A percentile compares a stretch with the other conserved stretches of the same genome.
phyloP scores from a whole-genome alignment of 1,140 invertebrate species.

The Drosophila tropicalis region DNA sequence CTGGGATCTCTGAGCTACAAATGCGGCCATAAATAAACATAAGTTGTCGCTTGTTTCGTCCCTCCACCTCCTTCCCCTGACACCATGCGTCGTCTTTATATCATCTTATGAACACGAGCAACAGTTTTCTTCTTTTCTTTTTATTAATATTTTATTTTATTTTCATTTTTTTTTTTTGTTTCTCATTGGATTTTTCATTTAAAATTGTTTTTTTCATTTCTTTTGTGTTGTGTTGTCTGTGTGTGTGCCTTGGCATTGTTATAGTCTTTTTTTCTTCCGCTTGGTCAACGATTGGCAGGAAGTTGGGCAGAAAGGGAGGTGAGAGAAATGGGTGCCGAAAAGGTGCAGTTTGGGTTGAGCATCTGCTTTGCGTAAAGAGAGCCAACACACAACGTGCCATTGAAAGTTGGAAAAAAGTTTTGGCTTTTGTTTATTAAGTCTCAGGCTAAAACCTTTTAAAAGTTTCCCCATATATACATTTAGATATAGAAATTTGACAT shows the following conservation, averaged over 20 bases:
- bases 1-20: slow-evolving; percentile 35
- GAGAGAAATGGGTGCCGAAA: background rate
- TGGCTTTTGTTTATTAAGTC: slow-evolving; percentile 10
- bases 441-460: slow-evolving; percentile 11
- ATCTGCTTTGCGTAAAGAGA: background rate
- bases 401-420: slow-evolving; percentile 7
- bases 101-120: slow-evolving; percentile 45
- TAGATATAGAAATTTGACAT: background rate
- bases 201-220: background rate
- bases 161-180: slow-evolving; percentile 4
- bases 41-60: slow-evolving; percentile 61
- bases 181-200: background rate
- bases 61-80: slow-evolving; percentile 13
- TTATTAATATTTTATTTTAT: slow-evolving; percentile 9
- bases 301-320: background rate
- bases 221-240: background rate
- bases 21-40: slow-evolving; percentile 72
- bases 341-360: slow-evolving; percentile 6
- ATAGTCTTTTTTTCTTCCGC: background rate
- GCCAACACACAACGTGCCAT: slow-evolving; percentile 3
- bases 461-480: background rate
- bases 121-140: slow-evolving; percentile 39
- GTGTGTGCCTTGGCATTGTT: slow-evolving; percentile 13
- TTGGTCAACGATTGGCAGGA: slow-evolving; percentile 7
- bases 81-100: background rate